Evolutionary conservation across 2,113 vertebrate genomes (phyloP).

Genomic region (Montifringilla adamsi): DNA sequence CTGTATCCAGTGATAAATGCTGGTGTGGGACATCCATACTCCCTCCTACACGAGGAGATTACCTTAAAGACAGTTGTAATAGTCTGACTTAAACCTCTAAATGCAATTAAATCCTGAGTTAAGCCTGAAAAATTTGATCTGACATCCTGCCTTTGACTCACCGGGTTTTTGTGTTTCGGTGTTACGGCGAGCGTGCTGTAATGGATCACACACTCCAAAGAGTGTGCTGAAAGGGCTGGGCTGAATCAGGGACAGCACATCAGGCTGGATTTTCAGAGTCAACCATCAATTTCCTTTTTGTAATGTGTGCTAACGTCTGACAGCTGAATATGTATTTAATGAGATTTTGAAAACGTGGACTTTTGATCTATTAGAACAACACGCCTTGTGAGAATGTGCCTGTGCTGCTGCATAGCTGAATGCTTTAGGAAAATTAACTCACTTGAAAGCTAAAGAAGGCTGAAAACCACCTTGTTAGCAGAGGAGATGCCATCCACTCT

Average conservation of each 20-base stretch:
- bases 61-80: not conserved
- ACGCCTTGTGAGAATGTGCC: not conserved
- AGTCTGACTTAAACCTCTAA: slow-evolving; percentile 35
- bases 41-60: not conserved
- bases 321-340: slow-evolving; percentile 23
- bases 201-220: not conserved
- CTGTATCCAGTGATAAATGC: not conserved
- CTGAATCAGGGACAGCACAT: not conserved
- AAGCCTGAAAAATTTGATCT: slow-evolving; percentile 36
- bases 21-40: not conserved
- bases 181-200: fast-evolving
- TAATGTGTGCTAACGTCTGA: not conserved
- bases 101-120: slow-evolving; percentile 55
- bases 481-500: not conserved
- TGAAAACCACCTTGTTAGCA: not conserved
- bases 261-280: not conserved
- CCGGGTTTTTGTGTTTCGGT: not conserved
- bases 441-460: not conserved
- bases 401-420: not conserved
- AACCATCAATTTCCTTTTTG: not conserved
- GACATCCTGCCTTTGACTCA: slow-evolving; percentile 21
- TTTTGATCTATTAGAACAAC: slow-evolving; percentile 2
- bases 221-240: not conserved
- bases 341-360: not conserved
- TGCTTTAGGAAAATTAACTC: not conserved